phyloP scores from a whole-genome alignment of 2,888 invertebrate species.

The Drosophila ochracea region DNA sequence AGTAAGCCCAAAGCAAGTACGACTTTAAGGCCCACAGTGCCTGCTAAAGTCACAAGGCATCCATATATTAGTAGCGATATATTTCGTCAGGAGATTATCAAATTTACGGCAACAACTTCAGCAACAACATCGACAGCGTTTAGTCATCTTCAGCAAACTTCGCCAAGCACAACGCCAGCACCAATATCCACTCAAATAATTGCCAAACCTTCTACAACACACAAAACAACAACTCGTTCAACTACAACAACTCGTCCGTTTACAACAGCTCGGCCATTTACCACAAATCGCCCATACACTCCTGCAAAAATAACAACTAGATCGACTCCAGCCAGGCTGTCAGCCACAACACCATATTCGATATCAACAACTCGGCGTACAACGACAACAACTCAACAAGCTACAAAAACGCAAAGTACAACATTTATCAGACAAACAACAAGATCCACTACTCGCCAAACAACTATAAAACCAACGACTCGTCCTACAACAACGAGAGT shows the following conservation, averaged over 20 bases:
- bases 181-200: constrained; percentile 17
- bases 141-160: constrained; percentile 3
- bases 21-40: constrained; percentile 23
- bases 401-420: constrained; percentile 2
- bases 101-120: constrained; percentile 48
- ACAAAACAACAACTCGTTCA: constrained; percentile 28
- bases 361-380: constrained; percentile 9
- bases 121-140: constrained; percentile 23
- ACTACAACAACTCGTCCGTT: constrained; percentile 33
- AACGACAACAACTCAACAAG: constrained; percentile 15
- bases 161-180: constrained; percentile 2
- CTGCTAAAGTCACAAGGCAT: constrained; percentile 23
- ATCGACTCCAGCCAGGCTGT: constrained; percentile 4
- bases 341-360: constrained; percentile 13
- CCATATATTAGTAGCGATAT: constrained; percentile 66
- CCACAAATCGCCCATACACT: constrained; percentile 11
- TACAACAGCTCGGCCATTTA: constrained; percentile 22
- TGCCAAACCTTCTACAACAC: constrained; percentile 25
- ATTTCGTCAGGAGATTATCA: constrained; percentile 60
- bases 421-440: constrained; percentile 14
- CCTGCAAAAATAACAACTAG: constrained; percentile 10
- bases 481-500: constrained; percentile 3
- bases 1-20: constrained; percentile 20
- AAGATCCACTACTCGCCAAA: constrained; percentile 12
- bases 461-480: constrained; percentile 15